Conservation (phyloP, 2,797 vertebrate genomes). For the Tympanoctomys barrerae region DNA sequence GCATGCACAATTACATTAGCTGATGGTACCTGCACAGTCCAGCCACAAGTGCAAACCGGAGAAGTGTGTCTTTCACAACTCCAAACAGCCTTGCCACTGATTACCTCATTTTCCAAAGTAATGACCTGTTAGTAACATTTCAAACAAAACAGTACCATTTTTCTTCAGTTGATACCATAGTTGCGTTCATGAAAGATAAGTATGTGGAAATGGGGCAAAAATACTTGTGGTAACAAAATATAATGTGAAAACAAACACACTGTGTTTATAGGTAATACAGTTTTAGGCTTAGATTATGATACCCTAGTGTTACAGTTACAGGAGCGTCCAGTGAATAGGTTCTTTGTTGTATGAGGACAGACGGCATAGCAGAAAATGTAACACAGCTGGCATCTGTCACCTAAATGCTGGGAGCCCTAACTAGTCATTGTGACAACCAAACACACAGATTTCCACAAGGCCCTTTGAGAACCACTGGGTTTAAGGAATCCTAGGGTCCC, state of each 20-base stretch:
- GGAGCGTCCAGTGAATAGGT: neutral
- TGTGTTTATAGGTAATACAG: neutral
- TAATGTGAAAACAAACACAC: neutral
- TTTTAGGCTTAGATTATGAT: slow-evolving; percentile 21
- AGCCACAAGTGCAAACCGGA: slow-evolving; percentile 37
- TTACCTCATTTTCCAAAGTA: slow-evolving; percentile 51
- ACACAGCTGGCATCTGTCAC: neutral
- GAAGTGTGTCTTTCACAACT: slow-evolving; percentile 1
- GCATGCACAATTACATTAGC: neutral
- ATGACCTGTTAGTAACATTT: slow-evolving; percentile 31
- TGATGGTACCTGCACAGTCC: neutral
- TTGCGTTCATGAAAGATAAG: slow-evolving; percentile 7
- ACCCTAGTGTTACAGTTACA: neutral
- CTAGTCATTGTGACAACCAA: neutral
- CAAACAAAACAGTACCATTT: slow-evolving; percentile 58
- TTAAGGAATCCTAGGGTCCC: neutral
- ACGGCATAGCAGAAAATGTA: neutral
- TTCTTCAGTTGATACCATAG: neutral
- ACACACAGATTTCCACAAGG: neutral
- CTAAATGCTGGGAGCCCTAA: slow-evolving; percentile 8
- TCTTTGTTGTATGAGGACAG: neutral
- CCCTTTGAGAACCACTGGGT: neutral
- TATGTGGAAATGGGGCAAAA: slow-evolving; percentile 22
- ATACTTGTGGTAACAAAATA: neutral
- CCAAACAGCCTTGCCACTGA: neutral